These are phyloP conservation scores for Columbina picui DNA, from an alignment of 2,113 vertebrate genomes.

Conservation along the genomic window DNA sequence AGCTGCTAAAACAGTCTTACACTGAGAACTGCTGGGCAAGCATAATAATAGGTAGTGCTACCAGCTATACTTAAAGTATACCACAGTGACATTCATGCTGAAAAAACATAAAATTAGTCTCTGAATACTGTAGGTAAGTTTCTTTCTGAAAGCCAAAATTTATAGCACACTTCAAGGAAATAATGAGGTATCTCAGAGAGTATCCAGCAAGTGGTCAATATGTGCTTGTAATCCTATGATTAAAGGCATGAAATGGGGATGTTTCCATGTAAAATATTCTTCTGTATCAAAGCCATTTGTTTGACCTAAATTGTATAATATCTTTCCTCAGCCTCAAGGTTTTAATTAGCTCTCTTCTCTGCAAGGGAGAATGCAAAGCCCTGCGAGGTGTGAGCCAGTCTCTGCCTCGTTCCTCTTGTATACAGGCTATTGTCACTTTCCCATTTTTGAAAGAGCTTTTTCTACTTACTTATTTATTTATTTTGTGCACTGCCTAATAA, in stretches of 20 bases:
- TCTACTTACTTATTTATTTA: neutral
- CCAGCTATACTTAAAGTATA: neutral
- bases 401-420: neutral
- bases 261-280: neutral
- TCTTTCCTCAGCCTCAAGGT: neutral
- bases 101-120: neutral
- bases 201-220: neutral
- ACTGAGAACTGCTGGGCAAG: neutral
- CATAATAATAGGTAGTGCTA: neutral
- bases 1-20: neutral
- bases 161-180: neutral
- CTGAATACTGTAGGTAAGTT: neutral
- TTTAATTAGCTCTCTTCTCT: conserved; percentile 28
- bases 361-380: neutral
- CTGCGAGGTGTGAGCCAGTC: neutral
- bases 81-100: neutral
- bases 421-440: neutral
- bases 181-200: neutral
- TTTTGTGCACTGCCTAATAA: neutral
- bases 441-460: neutral
- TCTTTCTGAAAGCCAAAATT: neutral
- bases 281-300: neutral
- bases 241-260: neutral
- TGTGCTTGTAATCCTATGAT: neutral
- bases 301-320: neutral